A percentile compares a stretch with the other conserved stretches of the same genome.
Conservation (phyloP, 2,797 vertebrate species). For the Gymnothorax reevesii region DNA sequence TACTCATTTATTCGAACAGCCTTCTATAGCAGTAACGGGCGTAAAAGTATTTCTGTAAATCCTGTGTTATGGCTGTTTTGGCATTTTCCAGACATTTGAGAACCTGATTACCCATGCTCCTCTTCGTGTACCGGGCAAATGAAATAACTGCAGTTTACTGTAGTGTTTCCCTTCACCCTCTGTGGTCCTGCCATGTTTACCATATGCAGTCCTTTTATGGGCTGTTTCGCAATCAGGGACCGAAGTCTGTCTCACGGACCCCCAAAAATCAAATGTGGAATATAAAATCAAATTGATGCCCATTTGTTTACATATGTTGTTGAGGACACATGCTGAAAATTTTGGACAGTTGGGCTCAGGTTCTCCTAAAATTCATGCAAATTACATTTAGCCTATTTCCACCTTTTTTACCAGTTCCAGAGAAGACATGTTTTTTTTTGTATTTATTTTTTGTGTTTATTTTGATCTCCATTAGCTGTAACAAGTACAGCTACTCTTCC, state of each 20-base stretch:
- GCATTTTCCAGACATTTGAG: background rate
- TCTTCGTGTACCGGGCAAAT: background rate
- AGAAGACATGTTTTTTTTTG: background rate
- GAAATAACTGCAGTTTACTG: background rate
- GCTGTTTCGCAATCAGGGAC: no score
- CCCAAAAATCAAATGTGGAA: no score
- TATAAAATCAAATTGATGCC: no score
- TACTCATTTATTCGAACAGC: background rate
- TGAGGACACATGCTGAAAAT: no score
- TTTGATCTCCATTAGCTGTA: no score
- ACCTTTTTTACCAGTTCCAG: no score
- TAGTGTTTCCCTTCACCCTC: background rate
- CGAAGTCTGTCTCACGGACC: no score
- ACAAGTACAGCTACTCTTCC: no score
- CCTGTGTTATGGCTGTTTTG: slow-evolving; percentile 3
- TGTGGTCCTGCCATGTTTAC: background rate
- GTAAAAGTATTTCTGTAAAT: background rate
- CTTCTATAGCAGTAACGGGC: background rate
- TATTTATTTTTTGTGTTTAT: background rate
- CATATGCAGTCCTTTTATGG: background rate
- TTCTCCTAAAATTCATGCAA: no score
- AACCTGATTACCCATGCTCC: background rate
- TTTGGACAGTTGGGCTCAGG: background rate
- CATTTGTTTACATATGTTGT: no score
- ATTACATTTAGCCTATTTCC: no score